Evolutionary conservation across 2,888 invertebrate species (phyloP), one percentile per base, ranked within the genome.

Genomic region (Temnothorax rugatulus): DNA sequence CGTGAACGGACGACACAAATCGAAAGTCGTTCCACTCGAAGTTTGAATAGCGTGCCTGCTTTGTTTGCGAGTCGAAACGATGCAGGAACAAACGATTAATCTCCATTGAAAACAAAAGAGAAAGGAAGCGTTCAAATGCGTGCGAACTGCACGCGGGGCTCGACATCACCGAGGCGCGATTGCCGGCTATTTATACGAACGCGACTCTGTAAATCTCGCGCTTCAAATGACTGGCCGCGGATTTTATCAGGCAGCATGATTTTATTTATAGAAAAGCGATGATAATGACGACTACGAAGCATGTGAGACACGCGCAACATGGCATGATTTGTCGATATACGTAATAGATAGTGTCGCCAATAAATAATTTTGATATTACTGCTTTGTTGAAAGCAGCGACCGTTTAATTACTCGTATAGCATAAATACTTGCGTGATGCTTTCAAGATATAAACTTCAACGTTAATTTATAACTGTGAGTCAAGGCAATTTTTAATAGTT

Each of bases 161-260:
- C 85, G 77, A 85, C 88, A 90, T 89, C 90, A 86, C 86, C 61
- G 83, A 47, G 73, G 82, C 85, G 88, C 87, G 89, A 89, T 89
- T 90, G 90, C 88, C 44, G 90, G 85, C 88, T 89, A 88, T 89
- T 90, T 89, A 89, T 90, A 89, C 90, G 29, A 90, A 89, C 86
- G 75, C 84, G 86, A 86, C 87, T 86, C 84, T 84, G 88, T 88
- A 89, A 89, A 89, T 89, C 89, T 88, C 90, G 82, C 76, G 82
- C 85, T 88, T 86, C 86, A 85, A 89, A 86, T 86, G 89, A 82
- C 66, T 84, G 59, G 41, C 79, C 75, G 61, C 41, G 75, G 69
- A 71, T 86, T 86, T 89, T 89, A 89, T 89, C 89, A 71, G 68
- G 54, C 25, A 81, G 69, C 73, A 63, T 66, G 86, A 89, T 89